phyloP scores from a whole-genome alignment of 2,888 invertebrate genomes.

The Rhagonycha fulva region DNA sequence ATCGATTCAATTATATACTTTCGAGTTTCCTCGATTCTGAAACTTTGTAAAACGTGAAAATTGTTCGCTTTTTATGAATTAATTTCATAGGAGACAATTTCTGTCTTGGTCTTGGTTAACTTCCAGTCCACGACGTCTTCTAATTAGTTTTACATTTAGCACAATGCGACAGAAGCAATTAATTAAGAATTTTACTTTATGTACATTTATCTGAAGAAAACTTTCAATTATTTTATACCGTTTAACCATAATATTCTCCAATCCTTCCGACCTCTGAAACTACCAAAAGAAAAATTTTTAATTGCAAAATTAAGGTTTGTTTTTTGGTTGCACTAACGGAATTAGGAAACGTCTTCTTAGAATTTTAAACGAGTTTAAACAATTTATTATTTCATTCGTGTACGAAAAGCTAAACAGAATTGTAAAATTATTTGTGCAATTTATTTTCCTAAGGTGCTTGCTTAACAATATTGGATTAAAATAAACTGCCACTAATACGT shows the following conservation, averaged over 20 bases:
- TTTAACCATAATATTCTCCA: not conserved
- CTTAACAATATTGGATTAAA: not conserved
- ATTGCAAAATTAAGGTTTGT: constrained; percentile 7
- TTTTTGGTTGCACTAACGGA: not conserved
- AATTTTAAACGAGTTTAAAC: not conserved
- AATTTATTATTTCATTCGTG: constrained; percentile 1
- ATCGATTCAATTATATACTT: constrained; percentile 44
- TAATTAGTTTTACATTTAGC: constrained; percentile 28
- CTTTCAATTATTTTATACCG: constrained; percentile 6
- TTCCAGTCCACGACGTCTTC: constrained; percentile 22
- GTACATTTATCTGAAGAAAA: constrained; percentile 9
- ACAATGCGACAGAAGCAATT: constrained; percentile 23
- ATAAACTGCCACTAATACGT: not conserved
- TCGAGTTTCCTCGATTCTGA: constrained; percentile 38
- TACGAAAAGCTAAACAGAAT: not conserved
- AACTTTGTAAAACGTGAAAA: constrained; percentile 40
- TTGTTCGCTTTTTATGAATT: constrained; percentile 37
- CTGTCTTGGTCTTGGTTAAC: constrained; percentile 22
- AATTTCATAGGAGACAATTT: constrained; percentile 29
- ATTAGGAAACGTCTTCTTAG: not conserved
- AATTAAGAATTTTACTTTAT: constrained; percentile 17
- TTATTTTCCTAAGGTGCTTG: not conserved
- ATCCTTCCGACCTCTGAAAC: not conserved
- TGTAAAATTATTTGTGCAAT: not conserved
- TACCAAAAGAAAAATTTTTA: constrained; percentile 8